phyloP scores from a whole-genome alignment of 1,140 invertebrate genomes.

The Helicoverpa armigera region DNA sequence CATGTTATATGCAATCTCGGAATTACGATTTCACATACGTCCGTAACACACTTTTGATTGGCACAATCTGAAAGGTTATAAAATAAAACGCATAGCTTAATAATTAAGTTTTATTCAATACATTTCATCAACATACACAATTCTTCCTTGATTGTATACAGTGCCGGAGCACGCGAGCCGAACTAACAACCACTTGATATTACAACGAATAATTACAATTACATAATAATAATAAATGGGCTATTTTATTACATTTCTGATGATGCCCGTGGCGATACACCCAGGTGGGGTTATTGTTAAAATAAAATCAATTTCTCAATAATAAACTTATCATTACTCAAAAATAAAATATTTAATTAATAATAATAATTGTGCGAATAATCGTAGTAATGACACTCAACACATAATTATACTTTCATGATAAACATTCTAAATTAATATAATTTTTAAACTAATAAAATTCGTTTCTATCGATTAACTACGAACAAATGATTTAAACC shows the following conservation, averaged over 20 bases:
- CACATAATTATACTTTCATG: constrained; percentile 51
- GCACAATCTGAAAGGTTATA: too few species aligned
- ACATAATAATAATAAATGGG: constrained; percentile 17
- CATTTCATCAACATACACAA: constrained; percentile 47
- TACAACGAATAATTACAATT: constrained; percentile 29
- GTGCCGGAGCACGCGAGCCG: not conserved
- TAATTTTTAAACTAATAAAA: constrained; percentile 61
- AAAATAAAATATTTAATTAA: constrained; percentile 48
- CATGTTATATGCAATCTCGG: too few species aligned
- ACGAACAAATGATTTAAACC: constrained; percentile 59
- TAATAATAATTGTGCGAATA: constrained; percentile 56
- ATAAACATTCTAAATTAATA: constrained; percentile 57
- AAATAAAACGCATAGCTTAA: constrained; percentile 33
- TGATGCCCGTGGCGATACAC: constrained; percentile 25
- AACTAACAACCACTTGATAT: not conserved
- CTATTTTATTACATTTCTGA: constrained; percentile 24
- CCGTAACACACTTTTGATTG: too few species aligned
- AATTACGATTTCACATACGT: too few species aligned
- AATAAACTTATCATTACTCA: constrained; percentile 34
- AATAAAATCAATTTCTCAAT: constrained; percentile 32
- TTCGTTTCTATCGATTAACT: constrained; percentile 53
- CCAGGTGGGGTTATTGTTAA: constrained; percentile 29
- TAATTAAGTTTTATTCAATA: constrained; percentile 49
- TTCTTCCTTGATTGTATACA: constrained; percentile 28
- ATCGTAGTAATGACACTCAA: constrained; percentile 45